Evolutionary conservation across 2,113 vertebrate species (phyloP).

Genomic region (Hassar affinis): DNA sequence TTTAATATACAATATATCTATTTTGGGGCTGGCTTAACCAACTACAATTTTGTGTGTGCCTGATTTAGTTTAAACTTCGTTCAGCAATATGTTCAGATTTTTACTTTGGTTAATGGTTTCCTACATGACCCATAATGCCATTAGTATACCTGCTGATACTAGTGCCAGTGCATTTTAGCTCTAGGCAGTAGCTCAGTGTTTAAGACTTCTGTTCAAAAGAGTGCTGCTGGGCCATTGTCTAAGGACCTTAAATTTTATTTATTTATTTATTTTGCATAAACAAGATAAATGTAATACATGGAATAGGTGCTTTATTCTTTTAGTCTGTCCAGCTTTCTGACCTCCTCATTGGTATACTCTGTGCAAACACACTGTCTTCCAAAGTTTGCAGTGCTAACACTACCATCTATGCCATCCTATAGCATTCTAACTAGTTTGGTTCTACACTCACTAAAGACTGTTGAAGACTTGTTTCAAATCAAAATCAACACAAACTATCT

Average conservation of each 20-base stretch:
- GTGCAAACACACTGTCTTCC: background rate
- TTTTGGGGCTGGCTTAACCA: background rate
- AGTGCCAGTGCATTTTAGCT: background rate
- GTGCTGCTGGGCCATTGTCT: background rate
- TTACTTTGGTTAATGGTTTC: background rate
- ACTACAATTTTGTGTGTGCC: background rate
- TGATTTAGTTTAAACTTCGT: background rate
- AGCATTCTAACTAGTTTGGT: background rate
- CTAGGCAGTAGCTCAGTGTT: background rate
- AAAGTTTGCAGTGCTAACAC: background rate
- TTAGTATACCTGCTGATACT: background rate
- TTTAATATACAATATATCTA: background rate
- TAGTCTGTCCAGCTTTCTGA: background rate
- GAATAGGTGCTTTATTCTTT: no score
- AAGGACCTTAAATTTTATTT: background rate
- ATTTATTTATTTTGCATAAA: background rate
- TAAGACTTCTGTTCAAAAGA: background rate
- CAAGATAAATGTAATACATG: background rate
- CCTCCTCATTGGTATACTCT: background rate
- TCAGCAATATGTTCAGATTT: background rate
- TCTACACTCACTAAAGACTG: slow-evolving; percentile 20
- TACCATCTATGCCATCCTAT: background rate
- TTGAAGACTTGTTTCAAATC: background rate
- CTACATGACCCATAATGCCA: background rate
- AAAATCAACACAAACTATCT: background rate